Conservation (phyloP, 2,113 vertebrate species). For the Sula dactylatra region DNA sequence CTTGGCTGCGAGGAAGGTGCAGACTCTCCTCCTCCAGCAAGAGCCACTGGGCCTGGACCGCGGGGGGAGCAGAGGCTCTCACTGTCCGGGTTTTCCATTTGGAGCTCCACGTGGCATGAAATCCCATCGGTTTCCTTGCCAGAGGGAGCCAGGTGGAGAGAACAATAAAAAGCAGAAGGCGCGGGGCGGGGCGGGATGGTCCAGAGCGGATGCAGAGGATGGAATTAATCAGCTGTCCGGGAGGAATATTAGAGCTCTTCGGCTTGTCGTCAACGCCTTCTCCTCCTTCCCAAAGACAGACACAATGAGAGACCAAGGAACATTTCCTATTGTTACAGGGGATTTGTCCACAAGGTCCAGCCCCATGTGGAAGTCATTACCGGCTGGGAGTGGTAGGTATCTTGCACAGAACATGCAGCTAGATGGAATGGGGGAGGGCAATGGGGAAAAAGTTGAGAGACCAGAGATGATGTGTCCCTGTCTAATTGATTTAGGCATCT, state of each 20-base stretch:
- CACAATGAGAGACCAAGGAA: conserved; percentile 63
- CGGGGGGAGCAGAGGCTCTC: neutral
- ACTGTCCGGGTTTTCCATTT: conserved; percentile 26
- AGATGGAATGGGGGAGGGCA: conserved; percentile 46
- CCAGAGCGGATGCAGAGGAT: conserved; percentile 58
- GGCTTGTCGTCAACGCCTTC: conserved; percentile 64
- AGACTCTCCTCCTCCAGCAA: conserved; percentile 41
- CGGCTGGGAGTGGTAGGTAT: conserved; percentile 66
- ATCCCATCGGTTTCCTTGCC: conserved; percentile 32
- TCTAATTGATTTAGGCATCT: conserved; percentile 29
- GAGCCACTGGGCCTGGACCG: conserved; percentile 1
- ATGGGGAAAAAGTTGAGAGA: neutral
- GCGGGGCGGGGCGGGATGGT: conserved; percentile 18
- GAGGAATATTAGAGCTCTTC: conserved; percentile 61
- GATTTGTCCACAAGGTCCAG: conserved; percentile 56
- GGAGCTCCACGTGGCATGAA: conserved; percentile 30
- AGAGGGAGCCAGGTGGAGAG: conserved; percentile 63
- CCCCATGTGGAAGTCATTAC: conserved; percentile 72
- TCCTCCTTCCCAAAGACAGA: conserved; percentile 66
- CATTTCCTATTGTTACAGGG: conserved; percentile 61
- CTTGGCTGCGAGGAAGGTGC: conserved; percentile 49
- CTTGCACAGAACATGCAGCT: conserved; percentile 14
- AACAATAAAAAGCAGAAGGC: conserved; percentile 63
- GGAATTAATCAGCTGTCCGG: conserved; percentile 65
- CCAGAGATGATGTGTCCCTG: conserved; percentile 21